These are phyloP conservation scores for Micromesistius poutassou DNA, from an alignment of 2,797 vertebrate species.

Conservation along the genomic window DNA sequence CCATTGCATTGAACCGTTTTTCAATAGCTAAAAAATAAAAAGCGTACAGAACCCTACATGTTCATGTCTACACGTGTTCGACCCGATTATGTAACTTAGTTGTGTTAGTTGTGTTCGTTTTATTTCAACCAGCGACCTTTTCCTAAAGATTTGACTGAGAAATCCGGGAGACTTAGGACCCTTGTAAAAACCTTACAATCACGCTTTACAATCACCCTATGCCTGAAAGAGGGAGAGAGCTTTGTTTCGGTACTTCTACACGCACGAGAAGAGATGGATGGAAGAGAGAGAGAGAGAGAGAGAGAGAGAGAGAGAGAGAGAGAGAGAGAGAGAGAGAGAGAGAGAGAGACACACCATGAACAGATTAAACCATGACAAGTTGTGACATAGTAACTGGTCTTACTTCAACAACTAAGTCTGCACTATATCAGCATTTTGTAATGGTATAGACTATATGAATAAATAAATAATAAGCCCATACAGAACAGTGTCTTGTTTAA, in stretches of 20 bases:
- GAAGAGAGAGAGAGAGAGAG: background rate
- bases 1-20: background rate
- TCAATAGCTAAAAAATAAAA: background rate
- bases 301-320: conserved; percentile 4
- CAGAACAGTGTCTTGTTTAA: background rate
- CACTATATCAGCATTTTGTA: too few relatives aligned
- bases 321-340: conserved; percentile 13
- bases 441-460: too few relatives aligned
- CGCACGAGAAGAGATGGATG: too few relatives aligned
- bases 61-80: background rate
- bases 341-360: background rate
- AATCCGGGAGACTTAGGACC: background rate
- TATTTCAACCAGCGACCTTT: background rate
- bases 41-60: background rate
- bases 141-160: background rate
- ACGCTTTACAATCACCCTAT: background rate
- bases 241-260: too few relatives aligned
- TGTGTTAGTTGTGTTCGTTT: background rate
- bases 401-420: too few relatives aligned
- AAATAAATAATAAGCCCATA: background rate
- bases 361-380: background rate
- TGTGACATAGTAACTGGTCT: too few relatives aligned
- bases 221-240: background rate
- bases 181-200: background rate
- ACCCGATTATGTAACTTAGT: background rate